phyloP scores from a whole-genome alignment of 2,113 vertebrate genomes.

The Sylvicapra grimmia region DNA sequence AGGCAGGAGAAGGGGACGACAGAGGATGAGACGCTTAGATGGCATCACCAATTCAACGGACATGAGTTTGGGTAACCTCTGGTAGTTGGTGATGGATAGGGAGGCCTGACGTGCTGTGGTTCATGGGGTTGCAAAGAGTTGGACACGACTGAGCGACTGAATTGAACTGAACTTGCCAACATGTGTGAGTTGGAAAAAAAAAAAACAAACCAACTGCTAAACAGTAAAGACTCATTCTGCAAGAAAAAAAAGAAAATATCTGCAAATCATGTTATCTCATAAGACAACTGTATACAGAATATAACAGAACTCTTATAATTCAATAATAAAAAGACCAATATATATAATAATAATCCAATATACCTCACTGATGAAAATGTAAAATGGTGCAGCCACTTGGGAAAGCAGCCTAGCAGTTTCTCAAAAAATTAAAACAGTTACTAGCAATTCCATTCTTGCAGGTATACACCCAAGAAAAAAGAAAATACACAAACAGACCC shows the following conservation, averaged over 20 bases:
- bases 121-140: not conserved
- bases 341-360: not conserved
- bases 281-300: not conserved
- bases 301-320: not conserved
- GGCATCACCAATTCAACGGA: not conserved
- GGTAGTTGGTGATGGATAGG: not conserved
- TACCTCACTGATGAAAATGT: not conserved
- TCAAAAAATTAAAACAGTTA: not conserved
- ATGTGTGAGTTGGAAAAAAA: not conserved
- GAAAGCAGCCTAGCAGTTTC: not conserved
- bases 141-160: not conserved
- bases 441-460: not conserved
- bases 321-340: not conserved
- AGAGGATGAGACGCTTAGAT: not conserved
- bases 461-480: not conserved
- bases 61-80: not conserved
- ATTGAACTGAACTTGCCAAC: not conserved
- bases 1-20: too few species aligned
- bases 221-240: not conserved
- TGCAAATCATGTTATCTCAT: not conserved
- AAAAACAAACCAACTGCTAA: not conserved
- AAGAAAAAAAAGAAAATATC: not conserved
- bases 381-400: not conserved
- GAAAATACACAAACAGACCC: not conserved
- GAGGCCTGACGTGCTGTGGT: not conserved